Evolutionary conservation across 2,797 vertebrate species (phyloP).

Genomic region (Ceryle rudis): DNA sequence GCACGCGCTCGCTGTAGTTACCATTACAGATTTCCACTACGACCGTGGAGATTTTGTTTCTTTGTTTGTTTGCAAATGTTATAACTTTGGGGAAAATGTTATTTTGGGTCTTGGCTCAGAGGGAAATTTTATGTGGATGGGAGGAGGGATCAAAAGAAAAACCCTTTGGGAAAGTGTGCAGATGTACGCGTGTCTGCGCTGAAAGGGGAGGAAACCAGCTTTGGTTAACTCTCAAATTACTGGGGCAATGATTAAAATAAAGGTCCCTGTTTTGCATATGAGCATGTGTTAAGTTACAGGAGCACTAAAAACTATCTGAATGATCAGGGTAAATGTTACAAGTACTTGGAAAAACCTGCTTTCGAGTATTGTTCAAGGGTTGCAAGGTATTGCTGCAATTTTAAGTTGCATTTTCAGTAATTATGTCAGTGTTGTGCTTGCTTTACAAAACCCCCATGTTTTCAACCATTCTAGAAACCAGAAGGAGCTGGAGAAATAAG

Average conservation of each 20-base stretch:
- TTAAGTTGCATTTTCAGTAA: neutral
- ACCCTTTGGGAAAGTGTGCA: neutral
- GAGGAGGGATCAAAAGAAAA: neutral
- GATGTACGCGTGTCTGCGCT: neutral
- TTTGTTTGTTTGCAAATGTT: neutral
- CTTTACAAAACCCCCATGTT: neutral
- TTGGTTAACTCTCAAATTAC: neutral
- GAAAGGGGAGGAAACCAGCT: neutral
- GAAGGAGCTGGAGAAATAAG: neutral
- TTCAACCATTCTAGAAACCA: neutral
- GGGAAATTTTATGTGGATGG: constrained; percentile 3
- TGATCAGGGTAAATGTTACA: neutral
- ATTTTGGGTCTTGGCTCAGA: constrained; percentile 26
- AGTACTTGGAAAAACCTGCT: neutral
- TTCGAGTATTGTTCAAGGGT: neutral
- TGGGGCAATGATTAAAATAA: neutral
- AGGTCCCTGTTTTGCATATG: neutral
- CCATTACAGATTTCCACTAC: neutral
- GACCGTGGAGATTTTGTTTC: neutral
- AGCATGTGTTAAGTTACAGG: neutral
- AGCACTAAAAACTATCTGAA: neutral
- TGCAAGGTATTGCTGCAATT: neutral
- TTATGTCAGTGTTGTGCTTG: neutral
- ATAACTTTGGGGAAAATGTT: constrained; percentile 52
- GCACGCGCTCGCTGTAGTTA: neutral